phyloP scores from a whole-genome alignment of 2,797 vertebrate genomes.

The Sebastolobus alascanus region DNA sequence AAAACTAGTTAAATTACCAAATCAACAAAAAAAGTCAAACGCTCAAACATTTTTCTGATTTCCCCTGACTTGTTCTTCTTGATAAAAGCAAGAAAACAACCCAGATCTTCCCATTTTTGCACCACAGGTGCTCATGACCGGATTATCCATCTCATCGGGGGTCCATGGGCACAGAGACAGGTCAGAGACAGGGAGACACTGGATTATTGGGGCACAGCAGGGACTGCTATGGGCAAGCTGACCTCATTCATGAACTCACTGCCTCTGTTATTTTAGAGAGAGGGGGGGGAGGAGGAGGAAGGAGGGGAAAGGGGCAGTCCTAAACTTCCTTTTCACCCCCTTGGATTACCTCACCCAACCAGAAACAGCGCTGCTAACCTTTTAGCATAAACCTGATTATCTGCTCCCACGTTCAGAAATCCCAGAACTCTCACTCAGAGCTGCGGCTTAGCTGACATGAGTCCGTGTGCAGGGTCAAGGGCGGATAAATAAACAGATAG shows the following conservation, averaged over 20 bases:
- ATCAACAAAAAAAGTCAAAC: not conserved
- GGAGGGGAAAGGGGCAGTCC: conserved; percentile 34
- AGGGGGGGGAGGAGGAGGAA: not conserved
- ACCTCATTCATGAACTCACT: conserved; percentile 81
- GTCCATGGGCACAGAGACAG: conserved; percentile 70
- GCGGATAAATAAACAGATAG: conserved; percentile 43
- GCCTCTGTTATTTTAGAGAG: conserved; percentile 80
- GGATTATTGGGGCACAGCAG: conserved; percentile 79
- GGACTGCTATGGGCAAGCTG: conserved; percentile 77
- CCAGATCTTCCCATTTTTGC: conserved; percentile 59
- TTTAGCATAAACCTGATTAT: conserved; percentile 72
- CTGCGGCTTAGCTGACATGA: conserved; percentile 56
- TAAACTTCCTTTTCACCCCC: conserved; percentile 65
- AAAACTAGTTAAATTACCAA: not conserved
- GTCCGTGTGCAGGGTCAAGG: conserved; percentile 19
- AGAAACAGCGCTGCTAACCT: conserved; percentile 57
- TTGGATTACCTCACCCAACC: conserved; percentile 76
- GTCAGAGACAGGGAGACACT: conserved; percentile 77
- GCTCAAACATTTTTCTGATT: conserved; percentile 9
- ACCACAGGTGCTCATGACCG: conserved; percentile 70
- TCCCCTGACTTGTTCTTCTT: conserved; percentile 22
- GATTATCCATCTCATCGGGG: conserved; percentile 74
- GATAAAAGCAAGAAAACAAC: conserved; percentile 61
- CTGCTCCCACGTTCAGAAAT: conserved; percentile 59
- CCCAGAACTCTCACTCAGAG: conserved; percentile 49